Base-by-base conservation (phyloP, 2,888 invertebrate genomes). In the Drosophila subsilvestris region DNA sequence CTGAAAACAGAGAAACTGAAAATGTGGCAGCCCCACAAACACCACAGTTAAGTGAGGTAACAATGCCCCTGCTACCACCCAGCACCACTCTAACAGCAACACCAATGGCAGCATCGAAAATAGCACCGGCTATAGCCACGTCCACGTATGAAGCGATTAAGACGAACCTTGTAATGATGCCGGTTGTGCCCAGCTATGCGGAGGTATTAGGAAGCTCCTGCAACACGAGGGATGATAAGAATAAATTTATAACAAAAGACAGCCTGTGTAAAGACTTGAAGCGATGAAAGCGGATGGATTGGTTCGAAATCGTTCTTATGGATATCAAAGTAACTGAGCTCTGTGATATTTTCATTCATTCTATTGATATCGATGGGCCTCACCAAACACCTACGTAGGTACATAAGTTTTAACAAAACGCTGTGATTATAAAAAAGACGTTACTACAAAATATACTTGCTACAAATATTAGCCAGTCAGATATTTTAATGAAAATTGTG, bases 141-240 rank as follows among this genome's bases (percentile, higher is more conserved):
- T 75, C 84, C 74, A 83, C 87, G 67, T 69, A 70, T 70, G 81
- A 79, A 43, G 37, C 54, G 63, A 74, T 75, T 65, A 89, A 87
- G 73, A 58, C 74, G 22, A 85, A 78, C 74, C 84, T 78, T 55
- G 63, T 77, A 55, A 32, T 73, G 74, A 62, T 75, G 61, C 62
- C 76, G 63, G 73, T 76, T 61, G 88, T 86, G 73, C 85, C 89
- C 56, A 88, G 82, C 62, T 86, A 88, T 74, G 80, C 85, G 9
- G 85, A 86, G 73, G 75, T 82, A 63, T 89, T 86, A 59, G 83
- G 83, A 56, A 74, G 73, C 71, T 53, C 65, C 72, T 79, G 69
- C 43, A 87, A 76, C 29, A 76, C 63, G 57, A 67, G 75, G 45
- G 88, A 86, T 61, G 86, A 89, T 57, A 89, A 86, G 57, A 82